A percentile compares a stretch with the other conserved stretches of the same genome.
These are phyloP conservation scores for Caenorhabditis remanei DNA, from an alignment of 1,140 invertebrate genomes.

Conservation along the genomic window DNA sequence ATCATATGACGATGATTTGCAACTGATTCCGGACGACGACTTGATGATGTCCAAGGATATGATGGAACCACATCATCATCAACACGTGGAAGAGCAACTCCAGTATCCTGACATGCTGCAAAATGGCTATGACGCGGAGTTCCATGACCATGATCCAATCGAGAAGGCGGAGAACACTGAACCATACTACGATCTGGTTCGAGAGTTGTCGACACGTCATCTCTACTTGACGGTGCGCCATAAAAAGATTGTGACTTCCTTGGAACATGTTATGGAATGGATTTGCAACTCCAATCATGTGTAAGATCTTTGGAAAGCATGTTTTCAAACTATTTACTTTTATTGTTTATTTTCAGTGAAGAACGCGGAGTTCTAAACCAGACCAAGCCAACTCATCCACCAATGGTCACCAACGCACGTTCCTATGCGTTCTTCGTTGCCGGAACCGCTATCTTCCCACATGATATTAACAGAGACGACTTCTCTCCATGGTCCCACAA, in stretches of 20 bases:
- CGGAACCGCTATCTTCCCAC: constrained; percentile 52
- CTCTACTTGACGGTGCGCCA: constrained; percentile 56
- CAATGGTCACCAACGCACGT: constrained; percentile 55
- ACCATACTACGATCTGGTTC: constrained; percentile 13
- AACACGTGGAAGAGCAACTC: not conserved
- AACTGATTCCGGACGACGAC: not conserved
- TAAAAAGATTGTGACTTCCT: constrained; percentile 1
- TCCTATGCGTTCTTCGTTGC: constrained; percentile 58
- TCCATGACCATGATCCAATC: constrained; percentile 39
- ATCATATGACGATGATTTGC: constrained; percentile 11
- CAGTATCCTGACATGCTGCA: constrained; percentile 34
- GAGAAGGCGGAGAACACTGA: constrained; percentile 14
- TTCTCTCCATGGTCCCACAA: constrained; percentile 60
- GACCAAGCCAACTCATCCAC: constrained; percentile 55
- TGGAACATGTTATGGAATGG: constrained; percentile 45
- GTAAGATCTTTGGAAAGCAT: constrained; percentile 36
- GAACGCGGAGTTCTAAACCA: constrained; percentile 54
- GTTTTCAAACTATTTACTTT: too few species aligned
- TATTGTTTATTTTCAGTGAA: constrained; percentile 56
- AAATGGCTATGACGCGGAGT: constrained; percentile 49
- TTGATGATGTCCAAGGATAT: not conserved
- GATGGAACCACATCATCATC: not conserved
- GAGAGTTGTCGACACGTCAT: constrained; percentile 36
- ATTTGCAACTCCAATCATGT: constrained; percentile 48
- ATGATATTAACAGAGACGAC: constrained; percentile 61